These are phyloP conservation scores for Drosophila suboccidentalis DNA, from an alignment of 2,888 invertebrate genomes.

Conservation along the genomic window DNA sequence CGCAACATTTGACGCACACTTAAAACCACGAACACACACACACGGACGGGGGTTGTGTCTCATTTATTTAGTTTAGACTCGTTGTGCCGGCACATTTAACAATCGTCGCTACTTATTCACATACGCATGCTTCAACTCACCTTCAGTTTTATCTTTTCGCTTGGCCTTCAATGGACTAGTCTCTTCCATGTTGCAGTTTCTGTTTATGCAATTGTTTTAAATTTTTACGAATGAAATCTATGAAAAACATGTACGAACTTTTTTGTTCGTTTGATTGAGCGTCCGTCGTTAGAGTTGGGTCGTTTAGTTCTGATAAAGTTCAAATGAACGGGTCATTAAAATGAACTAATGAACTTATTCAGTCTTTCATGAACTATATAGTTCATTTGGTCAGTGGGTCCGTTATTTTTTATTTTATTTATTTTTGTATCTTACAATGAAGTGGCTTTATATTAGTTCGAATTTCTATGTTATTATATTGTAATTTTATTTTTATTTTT, in stretches of 20 bases:
- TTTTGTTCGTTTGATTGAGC: too few species aligned
- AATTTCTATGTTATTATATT: too few species aligned
- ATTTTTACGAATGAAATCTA: slow-evolving; percentile 33
- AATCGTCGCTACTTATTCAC: slow-evolving; percentile 42
- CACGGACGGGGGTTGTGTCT: slow-evolving; percentile 19
- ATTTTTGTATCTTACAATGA: too few species aligned
- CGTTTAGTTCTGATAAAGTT: too few species aligned
- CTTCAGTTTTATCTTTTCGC: slow-evolving; percentile 65
- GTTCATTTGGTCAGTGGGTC: too few species aligned
- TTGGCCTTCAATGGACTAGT: slow-evolving; percentile 59
- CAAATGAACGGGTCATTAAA: too few species aligned
- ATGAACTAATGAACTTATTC: too few species aligned
- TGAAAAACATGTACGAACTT: slow-evolving; percentile 25
- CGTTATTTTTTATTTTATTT: too few species aligned
- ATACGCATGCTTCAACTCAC: slow-evolving; percentile 62
- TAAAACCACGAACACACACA: slow-evolving; percentile 50
- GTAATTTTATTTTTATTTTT: too few species aligned
- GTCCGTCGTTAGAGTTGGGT: too few species aligned
- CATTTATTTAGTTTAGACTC: slow-evolving; percentile 24
- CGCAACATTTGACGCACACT: slow-evolving; percentile 43
- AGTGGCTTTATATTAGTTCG: too few species aligned
- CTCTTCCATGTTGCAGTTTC: slow-evolving; percentile 54
- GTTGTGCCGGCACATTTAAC: slow-evolving; percentile 67
- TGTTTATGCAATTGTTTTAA: slow-evolving; percentile 30
- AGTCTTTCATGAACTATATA: too few species aligned